Conservation (phyloP, 2,888 invertebrate species). For the Metopia argyrocephala region DNA sequence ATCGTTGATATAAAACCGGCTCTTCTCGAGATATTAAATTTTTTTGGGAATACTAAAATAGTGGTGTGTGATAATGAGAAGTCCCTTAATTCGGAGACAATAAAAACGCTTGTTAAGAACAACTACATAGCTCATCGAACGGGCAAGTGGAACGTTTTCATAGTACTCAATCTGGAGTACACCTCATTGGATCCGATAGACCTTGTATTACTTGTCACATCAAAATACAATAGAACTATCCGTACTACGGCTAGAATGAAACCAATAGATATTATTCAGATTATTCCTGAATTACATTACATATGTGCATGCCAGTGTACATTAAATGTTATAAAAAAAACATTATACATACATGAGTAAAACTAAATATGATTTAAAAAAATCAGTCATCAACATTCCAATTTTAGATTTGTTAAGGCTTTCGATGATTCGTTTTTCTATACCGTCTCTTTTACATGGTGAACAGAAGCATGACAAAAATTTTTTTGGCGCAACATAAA, state of each 20-base stretch:
- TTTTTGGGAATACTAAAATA: not conserved
- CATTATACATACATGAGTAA: not conserved
- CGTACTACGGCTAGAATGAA: conserved; percentile 1
- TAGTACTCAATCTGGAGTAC: conserved; percentile 25
- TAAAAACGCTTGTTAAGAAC: conserved; percentile 3
- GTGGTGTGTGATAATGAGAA: conserved; percentile 12
- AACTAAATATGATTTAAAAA: not conserved
- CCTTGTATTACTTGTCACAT: not conserved
- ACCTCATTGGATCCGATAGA: not conserved
- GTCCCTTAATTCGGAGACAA: conserved; percentile 10
- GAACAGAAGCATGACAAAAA: no score
- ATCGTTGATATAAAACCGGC: conserved; percentile 47
- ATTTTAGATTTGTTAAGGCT: no score
- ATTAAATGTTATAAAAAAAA: not conserved
- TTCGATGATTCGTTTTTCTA: no score
- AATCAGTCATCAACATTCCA: no score
- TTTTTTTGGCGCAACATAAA: no score
- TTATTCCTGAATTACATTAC: not conserved
- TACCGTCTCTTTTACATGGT: no score
- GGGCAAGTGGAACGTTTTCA: conserved; percentile 36
- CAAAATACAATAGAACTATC: conserved; percentile 17
- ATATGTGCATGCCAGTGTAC: not conserved
- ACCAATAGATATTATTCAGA: not conserved
- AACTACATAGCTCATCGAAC: conserved; percentile 11
- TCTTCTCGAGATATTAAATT: not conserved